These are phyloP conservation scores for Danio albolineatus DNA, from an alignment of 2,797 vertebrate genomes.

Conservation along the genomic window DNA sequence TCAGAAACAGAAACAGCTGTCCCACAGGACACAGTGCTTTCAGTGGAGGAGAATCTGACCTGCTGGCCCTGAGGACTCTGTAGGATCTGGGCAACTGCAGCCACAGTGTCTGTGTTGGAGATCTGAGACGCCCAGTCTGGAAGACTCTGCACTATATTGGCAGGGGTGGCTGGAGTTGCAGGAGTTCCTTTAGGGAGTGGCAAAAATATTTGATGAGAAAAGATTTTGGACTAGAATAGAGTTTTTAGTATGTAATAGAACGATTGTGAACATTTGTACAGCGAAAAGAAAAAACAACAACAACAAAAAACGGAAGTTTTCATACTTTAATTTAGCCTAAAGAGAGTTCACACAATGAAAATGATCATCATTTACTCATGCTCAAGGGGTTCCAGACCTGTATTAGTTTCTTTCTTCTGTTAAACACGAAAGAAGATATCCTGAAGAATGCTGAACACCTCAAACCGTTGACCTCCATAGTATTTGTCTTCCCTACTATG, in stretches of 20 bases:
- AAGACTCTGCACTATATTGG: slow-evolving; percentile 91
- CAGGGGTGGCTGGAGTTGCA: slow-evolving; percentile 95
- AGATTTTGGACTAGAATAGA: too few relatives aligned
- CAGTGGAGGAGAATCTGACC: slow-evolving; percentile 74
- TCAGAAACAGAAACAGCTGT: slow-evolving; percentile 30
- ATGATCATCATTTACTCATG: too few relatives aligned
- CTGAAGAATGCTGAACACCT: too few relatives aligned
- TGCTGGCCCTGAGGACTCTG: slow-evolving; percentile 99
- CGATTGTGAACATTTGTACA: not conserved
- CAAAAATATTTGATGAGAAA: not conserved
- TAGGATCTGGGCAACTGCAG: slow-evolving; percentile 96
- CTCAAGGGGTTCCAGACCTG: too few relatives aligned
- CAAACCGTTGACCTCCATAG: too few relatives aligned
- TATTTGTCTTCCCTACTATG: too few relatives aligned
- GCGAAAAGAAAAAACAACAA: not conserved
- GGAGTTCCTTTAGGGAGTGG: slow-evolving; percentile 84
- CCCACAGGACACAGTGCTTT: not conserved
- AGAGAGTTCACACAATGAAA: not conserved
- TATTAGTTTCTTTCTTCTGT: too few relatives aligned
- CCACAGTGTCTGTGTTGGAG: slow-evolving; percentile 94
- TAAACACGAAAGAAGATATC: too few relatives aligned
- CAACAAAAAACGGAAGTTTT: too few relatives aligned
- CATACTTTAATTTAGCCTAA: slow-evolving; percentile 6
- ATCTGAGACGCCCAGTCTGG: slow-evolving; percentile 99
- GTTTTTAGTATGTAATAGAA: too few relatives aligned